Percentiles rank a stretch among this genome's conserved stretches.
phyloP scores from a whole-genome alignment of 2,888 invertebrate genomes.

The Falcaria lacertinaria region DNA sequence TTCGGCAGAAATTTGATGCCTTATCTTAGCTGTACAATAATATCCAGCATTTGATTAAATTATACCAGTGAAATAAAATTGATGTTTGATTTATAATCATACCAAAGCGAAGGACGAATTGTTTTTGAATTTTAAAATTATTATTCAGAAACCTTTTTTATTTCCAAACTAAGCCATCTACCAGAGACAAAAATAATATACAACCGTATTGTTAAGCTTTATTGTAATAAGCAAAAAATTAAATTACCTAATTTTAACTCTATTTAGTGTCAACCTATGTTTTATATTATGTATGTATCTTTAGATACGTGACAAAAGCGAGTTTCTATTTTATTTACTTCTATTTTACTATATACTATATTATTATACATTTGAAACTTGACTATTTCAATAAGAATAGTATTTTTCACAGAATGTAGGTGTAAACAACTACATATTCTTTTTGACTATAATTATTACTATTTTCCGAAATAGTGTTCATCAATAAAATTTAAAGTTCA shows the following conservation, averaged over 20 bases:
- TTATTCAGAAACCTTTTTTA: background rate
- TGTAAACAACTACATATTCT: no score
- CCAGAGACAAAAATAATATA: slow-evolving; percentile 48
- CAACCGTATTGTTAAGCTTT: slow-evolving; percentile 54
- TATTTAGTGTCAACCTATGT: slow-evolving; percentile 34
- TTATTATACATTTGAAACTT: background rate
- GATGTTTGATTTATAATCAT: no score
- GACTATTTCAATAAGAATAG: background rate
- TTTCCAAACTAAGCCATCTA: slow-evolving; percentile 2
- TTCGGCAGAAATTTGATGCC: no score
- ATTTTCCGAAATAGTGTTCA: no score
- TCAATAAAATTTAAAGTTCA: no score
- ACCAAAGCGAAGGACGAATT: background rate
- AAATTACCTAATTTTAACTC: slow-evolving; percentile 20
- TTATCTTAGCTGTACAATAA: no score
- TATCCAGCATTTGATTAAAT: no score
- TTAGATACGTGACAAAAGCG: slow-evolving; percentile 28
- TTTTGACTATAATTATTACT: no score
- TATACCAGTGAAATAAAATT: no score
- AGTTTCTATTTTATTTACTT: slow-evolving; percentile 39
- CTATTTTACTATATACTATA: background rate
- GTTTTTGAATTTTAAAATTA: background rate
- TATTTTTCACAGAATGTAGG: background rate
- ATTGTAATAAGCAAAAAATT: slow-evolving; percentile 49
- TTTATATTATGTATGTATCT: slow-evolving; percentile 16